Percentiles rank a stretch among this genome's conserved stretches.
Evolutionary conservation across 2,797 vertebrate species (phyloP).

Genomic region (Caiman crocodilus): DNA sequence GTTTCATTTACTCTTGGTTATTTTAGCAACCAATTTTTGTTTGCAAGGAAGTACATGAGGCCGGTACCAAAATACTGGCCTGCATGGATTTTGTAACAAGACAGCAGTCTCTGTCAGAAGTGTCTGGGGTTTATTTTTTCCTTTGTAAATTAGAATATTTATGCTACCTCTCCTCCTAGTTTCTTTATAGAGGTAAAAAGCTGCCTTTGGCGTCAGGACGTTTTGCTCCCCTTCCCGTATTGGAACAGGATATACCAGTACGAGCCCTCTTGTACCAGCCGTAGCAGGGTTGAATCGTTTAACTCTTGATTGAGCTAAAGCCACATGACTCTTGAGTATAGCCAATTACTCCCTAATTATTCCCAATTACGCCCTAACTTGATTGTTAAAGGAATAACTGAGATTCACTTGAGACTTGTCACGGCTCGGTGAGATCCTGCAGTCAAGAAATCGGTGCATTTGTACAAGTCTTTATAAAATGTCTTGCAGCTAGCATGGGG

Average conservation of each 20-base stretch:
- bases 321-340: not conserved
- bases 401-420: not conserved
- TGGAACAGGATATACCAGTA: not conserved
- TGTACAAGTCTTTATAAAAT: rapidly evolving
- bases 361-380: not conserved
- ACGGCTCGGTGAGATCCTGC: not conserved
- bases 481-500: not conserved
- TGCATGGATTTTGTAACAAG: conserved; percentile 3
- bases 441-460: not conserved
- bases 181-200: not conserved
- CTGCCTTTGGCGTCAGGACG: not conserved
- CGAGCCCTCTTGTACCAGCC: not conserved
- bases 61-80: not conserved
- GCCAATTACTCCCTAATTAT: not conserved
- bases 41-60: rapidly evolving
- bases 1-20: not conserved
- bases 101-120: not conserved
- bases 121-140: not conserved
- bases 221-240: not conserved
- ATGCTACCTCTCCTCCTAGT: not conserved
- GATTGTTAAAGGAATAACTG: not conserved
- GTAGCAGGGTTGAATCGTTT: not conserved
- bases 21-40: not conserved
- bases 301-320: not conserved
- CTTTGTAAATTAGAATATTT: not conserved